A percentile compares a stretch with the other conserved stretches of the same genome.
These are phyloP conservation scores for Cabera pusaria DNA, from an alignment of 2,888 invertebrate species.

Conservation along the genomic window DNA sequence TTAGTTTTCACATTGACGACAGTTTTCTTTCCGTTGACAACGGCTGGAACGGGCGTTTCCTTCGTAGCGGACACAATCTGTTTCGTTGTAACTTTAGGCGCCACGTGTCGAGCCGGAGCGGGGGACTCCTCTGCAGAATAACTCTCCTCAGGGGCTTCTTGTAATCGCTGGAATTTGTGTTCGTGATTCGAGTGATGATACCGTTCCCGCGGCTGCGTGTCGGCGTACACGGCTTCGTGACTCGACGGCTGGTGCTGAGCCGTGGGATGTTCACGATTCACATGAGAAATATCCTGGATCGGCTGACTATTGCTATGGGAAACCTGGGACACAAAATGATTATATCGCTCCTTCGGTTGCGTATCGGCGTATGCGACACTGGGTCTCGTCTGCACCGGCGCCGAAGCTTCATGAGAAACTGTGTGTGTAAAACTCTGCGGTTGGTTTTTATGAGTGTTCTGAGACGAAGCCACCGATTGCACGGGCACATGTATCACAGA, in stretches of 20 bases:
- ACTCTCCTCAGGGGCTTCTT: conserved; percentile 18
- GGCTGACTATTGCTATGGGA: too few species aligned
- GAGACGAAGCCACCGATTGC: conserved; percentile 10
- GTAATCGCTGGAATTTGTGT: conserved; percentile 40
- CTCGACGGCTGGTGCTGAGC: conserved; percentile 54
- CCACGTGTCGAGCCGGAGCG: conserved; percentile 21
- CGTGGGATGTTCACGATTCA: conserved; percentile 17
- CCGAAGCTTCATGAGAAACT: conserved; percentile 2
- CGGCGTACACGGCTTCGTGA: conserved; percentile 50
- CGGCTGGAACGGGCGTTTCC: conserved; percentile 51
- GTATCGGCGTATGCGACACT: too few species aligned
- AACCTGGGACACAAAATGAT: too few species aligned
- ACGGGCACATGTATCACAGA: conserved; percentile 21
- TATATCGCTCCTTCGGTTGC: too few species aligned
- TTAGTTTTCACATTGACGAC: conserved; percentile 61
- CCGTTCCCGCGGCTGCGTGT: conserved; percentile 41
- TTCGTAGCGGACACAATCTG: conserved; percentile 48
- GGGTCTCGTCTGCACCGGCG: too few species aligned
- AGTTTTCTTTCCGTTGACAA: conserved; percentile 63
- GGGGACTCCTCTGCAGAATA: conserved; percentile 29
- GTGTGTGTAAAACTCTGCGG: conserved; percentile 16
- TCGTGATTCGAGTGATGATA: conserved; percentile 36
- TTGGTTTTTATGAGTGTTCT: conserved; percentile 2
- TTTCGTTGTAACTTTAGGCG: conserved; percentile 40
- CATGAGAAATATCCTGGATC: too few species aligned